Evolutionary conservation across 2,797 vertebrate species (phyloP).

Genomic region (Morelia viridis): DNA sequence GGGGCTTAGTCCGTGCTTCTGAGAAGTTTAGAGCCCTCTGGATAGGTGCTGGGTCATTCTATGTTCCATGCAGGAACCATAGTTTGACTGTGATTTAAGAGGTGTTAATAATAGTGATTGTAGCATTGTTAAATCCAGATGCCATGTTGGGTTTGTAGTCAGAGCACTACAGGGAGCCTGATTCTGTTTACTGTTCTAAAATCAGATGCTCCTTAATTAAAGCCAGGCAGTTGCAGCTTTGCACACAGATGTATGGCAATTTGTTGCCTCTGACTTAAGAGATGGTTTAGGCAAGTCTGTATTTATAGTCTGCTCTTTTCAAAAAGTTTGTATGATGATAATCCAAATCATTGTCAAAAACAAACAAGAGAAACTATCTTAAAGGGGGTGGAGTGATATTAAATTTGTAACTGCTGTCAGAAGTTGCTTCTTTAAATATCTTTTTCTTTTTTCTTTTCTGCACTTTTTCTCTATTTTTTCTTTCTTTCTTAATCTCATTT

Average conservation of each 20-base stretch:
- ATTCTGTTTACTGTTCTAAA: not conserved
- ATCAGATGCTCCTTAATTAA: not conserved
- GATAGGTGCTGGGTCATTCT: not conserved
- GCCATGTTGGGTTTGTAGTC: not conserved
- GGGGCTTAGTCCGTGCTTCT: not conserved
- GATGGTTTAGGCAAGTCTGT: not conserved
- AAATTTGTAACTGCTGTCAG: not conserved
- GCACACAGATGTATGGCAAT: not conserved
- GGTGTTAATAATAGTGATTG: not conserved
- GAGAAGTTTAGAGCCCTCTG: not conserved
- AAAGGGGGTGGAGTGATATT: not conserved
- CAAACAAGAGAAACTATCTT: not conserved
- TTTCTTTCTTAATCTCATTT: not conserved
- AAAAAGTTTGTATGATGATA: not conserved
- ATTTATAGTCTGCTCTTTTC: not conserved
- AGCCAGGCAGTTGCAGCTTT: not conserved
- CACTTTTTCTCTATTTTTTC: not conserved
- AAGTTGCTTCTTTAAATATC: not conserved
- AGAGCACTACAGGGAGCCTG: not conserved
- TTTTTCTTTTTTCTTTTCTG: not conserved
- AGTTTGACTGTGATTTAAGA: not conserved
- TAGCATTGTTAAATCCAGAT: not conserved
- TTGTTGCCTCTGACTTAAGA: not conserved
- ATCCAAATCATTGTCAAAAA: not conserved
- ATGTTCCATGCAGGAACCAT: not conserved